Conservation (phyloP, 2,888 invertebrate genomes). For the Erannis defoliaria region DNA sequence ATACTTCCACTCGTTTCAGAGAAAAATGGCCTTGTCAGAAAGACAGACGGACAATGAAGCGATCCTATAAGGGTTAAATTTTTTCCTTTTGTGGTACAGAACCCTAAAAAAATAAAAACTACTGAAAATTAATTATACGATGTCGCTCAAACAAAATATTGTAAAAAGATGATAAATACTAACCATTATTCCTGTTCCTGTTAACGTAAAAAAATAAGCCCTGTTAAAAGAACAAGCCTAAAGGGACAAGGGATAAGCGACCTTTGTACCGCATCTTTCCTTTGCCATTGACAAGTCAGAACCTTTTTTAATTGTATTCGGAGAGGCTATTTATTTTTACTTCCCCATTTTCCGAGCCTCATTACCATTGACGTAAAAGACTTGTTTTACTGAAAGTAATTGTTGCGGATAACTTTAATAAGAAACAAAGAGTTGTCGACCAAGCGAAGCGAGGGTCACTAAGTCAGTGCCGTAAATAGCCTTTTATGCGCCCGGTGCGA, state of each 20-base stretch:
- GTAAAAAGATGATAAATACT: background rate
- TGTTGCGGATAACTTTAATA: background rate
- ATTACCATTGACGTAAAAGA: constrained; percentile 11
- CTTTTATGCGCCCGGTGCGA: no score
- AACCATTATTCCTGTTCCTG: constrained; percentile 3
- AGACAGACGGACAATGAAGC: no score
- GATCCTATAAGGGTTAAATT: no score
- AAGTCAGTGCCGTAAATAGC: no score
- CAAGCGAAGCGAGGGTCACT: no score
- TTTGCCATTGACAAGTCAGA: constrained; percentile 16
- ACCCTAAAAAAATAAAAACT: no score
- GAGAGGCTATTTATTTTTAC: constrained; percentile 18
- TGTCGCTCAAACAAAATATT: no score
- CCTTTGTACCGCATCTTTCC: constrained; percentile 15
- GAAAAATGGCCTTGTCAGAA: no score
- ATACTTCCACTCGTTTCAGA: no score
- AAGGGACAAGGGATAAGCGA: constrained; percentile 17
- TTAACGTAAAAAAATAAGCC: background rate
- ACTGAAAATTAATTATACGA: background rate
- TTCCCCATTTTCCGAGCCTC: constrained; percentile 1
- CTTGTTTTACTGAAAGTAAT: constrained; percentile 9
- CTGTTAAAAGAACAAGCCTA: constrained; percentile 16
- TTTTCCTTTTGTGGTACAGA: no score
- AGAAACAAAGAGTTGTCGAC: background rate
- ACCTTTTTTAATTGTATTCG: constrained; percentile 28